Evolutionary conservation across 2,888 invertebrate genomes (phyloP).

Genomic region (Ectemnius cavifrons): DNA sequence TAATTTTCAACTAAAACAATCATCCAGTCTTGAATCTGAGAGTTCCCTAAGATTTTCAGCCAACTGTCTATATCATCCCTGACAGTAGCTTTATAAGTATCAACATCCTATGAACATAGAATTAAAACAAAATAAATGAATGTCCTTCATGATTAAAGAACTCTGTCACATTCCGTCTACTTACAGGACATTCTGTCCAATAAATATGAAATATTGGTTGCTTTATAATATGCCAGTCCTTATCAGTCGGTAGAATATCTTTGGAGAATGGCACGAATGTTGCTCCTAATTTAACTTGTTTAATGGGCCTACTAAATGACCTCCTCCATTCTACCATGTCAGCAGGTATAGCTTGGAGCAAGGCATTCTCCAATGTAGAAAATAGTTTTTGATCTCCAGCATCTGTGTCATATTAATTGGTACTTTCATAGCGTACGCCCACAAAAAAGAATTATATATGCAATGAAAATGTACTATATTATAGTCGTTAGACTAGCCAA

Average conservation of each 20-base stretch:
- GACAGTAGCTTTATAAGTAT: slow-evolving; percentile 91
- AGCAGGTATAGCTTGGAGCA: slow-evolving; percentile 89
- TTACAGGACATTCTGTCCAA: slow-evolving; percentile 96
- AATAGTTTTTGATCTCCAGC: slow-evolving; percentile 92
- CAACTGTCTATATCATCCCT: slow-evolving; percentile 94
- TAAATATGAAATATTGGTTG: slow-evolving; percentile 96
- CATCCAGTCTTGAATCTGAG: slow-evolving; percentile 93
- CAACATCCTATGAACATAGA: slow-evolving; percentile 86
- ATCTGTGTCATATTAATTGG: slow-evolving; percentile 79
- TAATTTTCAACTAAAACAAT: slow-evolving; percentile 95
- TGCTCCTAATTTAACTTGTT: slow-evolving; percentile 90
- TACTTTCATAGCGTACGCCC: not conserved
- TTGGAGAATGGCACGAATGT: slow-evolving; percentile 89
- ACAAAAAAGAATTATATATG: too few relatives aligned
- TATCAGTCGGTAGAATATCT: slow-evolving; percentile 85
- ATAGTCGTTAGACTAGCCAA: too few relatives aligned
- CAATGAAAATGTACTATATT: too few relatives aligned
- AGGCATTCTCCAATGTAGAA: slow-evolving; percentile 87
- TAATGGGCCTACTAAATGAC: slow-evolving; percentile 91
- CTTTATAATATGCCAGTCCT: slow-evolving; percentile 88
- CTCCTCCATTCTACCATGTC: slow-evolving; percentile 96
- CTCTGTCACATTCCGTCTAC: slow-evolving; percentile 59
- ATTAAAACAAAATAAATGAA: slow-evolving; percentile 10
- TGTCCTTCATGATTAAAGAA: not conserved
- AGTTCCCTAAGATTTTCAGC: slow-evolving; percentile 87